Evolutionary conservation across 2,113 vertebrate species (phyloP).

Genomic region (Percopsis transmontana): DNA sequence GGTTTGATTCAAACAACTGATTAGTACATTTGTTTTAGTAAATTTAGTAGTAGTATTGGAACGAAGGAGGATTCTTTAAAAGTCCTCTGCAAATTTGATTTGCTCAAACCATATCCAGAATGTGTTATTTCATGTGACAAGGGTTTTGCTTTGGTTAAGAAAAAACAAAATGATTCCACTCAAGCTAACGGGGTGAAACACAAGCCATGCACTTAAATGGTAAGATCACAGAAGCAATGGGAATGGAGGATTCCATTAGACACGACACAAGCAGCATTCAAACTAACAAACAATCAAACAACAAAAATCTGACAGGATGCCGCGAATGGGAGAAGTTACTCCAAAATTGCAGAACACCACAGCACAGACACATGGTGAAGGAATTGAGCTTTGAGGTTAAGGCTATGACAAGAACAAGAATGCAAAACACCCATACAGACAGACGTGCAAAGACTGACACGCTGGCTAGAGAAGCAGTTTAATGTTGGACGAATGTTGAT

Average conservation of each 20-base stretch:
- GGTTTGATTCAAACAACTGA: slow-evolving; percentile 77
- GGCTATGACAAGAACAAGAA: slow-evolving; percentile 28
- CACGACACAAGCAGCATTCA: slow-evolving; percentile 54
- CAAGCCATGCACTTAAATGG: slow-evolving; percentile 73
- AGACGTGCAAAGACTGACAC: slow-evolving; percentile 50
- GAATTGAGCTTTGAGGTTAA: slow-evolving; percentile 33
- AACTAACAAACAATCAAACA: slow-evolving; percentile 22
- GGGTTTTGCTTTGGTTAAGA: slow-evolving; percentile 68
- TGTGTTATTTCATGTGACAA: slow-evolving; percentile 64
- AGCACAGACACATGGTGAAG: slow-evolving; percentile 52
- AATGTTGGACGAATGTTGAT: slow-evolving; percentile 41
- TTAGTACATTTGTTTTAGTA: slow-evolving; percentile 78
- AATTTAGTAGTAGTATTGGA: slow-evolving; percentile 66
- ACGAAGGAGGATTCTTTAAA: slow-evolving; percentile 66
- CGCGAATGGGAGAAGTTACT: slow-evolving; percentile 20
- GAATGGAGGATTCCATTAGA: slow-evolving; percentile 32
- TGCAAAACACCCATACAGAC: slow-evolving; percentile 33
- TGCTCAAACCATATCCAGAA: slow-evolving; percentile 73
- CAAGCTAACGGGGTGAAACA: slow-evolving; percentile 65
- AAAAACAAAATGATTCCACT: slow-evolving; percentile 74
- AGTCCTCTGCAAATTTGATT: slow-evolving; percentile 74
- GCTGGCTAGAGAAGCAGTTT: slow-evolving; percentile 51
- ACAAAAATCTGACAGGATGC: slow-evolving; percentile 43
- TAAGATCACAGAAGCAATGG: slow-evolving; percentile 26
- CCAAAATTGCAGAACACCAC: slow-evolving; percentile 33